Evolutionary conservation across 1,140 invertebrate genomes (phyloP), one percentile per base, ranked within the genome.

Genomic region (Phymorhynchus buccinoides): DNA sequence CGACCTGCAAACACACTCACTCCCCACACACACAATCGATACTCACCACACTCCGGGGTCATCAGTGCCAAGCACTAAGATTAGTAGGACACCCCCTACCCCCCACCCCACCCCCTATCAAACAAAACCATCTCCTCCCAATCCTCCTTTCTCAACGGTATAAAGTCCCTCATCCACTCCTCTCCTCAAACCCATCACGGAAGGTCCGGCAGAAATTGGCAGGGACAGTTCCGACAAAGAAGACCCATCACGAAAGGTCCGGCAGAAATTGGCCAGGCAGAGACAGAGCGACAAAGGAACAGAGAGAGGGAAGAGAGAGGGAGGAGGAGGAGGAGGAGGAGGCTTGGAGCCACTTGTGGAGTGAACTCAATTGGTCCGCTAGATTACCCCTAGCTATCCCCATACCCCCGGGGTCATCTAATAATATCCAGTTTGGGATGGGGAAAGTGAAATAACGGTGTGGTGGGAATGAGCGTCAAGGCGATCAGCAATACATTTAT

Each of bases 1-100:
- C 77, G 77, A 79, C 77, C 77, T 52, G 77, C 77, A 79, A 79
- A 79, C 77, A 79, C 77, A 79, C 77, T 79, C 77, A 79, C 77
- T 79, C 42, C 42, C 42, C 42, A 30, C 41, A 14, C 42, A 30
- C 41, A 14, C 41, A 52, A 78, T 79, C 77, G 77, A 79, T 79
- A 79, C 3, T 30, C 42, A 79, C n/a, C n/a, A n/a, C n/a, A 27
- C 7, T 39, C 71, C n/a, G 3, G 71, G 35, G 71, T 41, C 71
- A 62, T 22, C 18, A 35, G 14, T 4, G 71, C 71, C 39, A 62
- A 48, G 18, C 56, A 7, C 6, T 39, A 22, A 22, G 71, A 75
- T 75, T 39, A 4, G 12, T 32, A 3, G n/a, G 7, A 3, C 66
- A 32, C 66, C n/a, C 66, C 3, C 66, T 32, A 35, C 66, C 66